These are phyloP conservation scores for Pelvicachromis taeniatus DNA, from an alignment of 2,113 vertebrate genomes.

Conservation along the genomic window DNA sequence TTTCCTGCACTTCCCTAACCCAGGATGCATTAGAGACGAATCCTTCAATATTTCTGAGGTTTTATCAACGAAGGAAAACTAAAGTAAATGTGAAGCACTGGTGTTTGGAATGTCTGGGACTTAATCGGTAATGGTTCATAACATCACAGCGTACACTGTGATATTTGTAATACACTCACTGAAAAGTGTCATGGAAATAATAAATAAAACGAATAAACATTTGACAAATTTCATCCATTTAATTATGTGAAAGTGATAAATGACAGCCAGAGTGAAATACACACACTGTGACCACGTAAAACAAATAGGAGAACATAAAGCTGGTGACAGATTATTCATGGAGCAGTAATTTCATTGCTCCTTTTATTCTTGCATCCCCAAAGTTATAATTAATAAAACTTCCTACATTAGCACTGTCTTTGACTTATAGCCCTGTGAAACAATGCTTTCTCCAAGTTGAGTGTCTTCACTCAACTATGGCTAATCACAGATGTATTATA, in stretches of 20 bases:
- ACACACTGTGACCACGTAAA: background rate
- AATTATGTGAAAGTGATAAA: background rate
- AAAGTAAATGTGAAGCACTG: background rate
- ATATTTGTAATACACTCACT: background rate
- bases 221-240: background rate
- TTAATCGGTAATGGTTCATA: background rate
- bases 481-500: slow-evolving; percentile 39
- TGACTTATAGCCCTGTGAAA: background rate
- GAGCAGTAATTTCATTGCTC: background rate
- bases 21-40: background rate
- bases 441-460: background rate
- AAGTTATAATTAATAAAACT: background rate
- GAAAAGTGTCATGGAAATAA: background rate
- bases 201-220: background rate
- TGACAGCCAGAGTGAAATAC: background rate
- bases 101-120: background rate
- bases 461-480: background rate
- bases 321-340: background rate
- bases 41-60: background rate
- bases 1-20: background rate
- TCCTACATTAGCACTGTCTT: background rate
- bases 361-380: background rate
- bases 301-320: background rate
- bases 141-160: background rate
- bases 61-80: background rate